These are phyloP conservation scores for Drosophila yooni DNA, from an alignment of 2,888 invertebrate species.

Conservation along the genomic window DNA sequence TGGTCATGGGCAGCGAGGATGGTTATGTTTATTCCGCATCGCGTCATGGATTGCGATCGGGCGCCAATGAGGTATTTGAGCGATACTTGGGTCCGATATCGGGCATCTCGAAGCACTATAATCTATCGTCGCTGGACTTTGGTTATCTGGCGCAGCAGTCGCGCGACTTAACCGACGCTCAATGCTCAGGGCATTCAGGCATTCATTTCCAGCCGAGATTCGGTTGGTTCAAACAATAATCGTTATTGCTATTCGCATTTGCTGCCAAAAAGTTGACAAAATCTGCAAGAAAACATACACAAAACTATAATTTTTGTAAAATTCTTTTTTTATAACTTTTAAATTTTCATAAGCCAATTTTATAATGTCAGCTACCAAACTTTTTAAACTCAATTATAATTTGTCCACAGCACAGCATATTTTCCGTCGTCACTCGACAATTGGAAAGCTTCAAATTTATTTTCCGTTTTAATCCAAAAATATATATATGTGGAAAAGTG, in stretches of 20 bases:
- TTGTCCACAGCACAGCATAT: neutral
- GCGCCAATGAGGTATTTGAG: slow-evolving; percentile 95
- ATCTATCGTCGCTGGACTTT: slow-evolving; percentile 93
- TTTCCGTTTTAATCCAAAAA: no score
- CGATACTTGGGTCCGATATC: slow-evolving; percentile 98
- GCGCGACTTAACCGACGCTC: slow-evolving; percentile 97
- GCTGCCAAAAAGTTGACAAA: neutral
- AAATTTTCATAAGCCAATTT: no score
- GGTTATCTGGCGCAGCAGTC: slow-evolving; percentile 96
- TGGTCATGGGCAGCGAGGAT: slow-evolving; percentile 98
- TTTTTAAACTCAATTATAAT: neutral
- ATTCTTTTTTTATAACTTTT: neutral
- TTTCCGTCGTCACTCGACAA: no score
- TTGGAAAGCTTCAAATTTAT: no score
- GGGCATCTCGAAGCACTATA: slow-evolving; percentile 95
- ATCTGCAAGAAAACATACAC: neutral
- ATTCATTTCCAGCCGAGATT: slow-evolving; percentile 23
- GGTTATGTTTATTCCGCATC: slow-evolving; percentile 97
- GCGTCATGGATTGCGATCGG: slow-evolving; percentile 97
- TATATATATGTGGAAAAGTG: no score
- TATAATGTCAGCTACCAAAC: neutral
- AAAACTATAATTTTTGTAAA: neutral
- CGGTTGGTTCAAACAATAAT: slow-evolving; percentile 18
- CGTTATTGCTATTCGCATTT: slow-evolving; percentile 12
- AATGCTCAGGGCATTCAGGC: slow-evolving; percentile 85